Base-by-base conservation (phyloP, 2,797 vertebrate genomes). In the Gobio occitaniae region DNA sequence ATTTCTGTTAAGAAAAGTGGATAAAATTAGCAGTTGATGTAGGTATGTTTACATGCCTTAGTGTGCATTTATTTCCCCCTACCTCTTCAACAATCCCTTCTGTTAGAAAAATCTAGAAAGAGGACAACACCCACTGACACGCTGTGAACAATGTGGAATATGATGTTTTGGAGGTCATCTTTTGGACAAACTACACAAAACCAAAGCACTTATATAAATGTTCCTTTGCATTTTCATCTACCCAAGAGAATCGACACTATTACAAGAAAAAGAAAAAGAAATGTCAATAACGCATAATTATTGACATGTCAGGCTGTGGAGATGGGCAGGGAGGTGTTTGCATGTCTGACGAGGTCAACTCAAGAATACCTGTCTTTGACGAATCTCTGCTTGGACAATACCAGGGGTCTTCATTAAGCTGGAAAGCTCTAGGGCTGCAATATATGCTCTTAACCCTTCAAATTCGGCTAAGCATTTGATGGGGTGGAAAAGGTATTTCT, bases 301-400 rank as follows among this genome's bases (percentile, higher is more conserved):
- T 7, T 41, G 68, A 65, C 66, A 50, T 36, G 69, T 54, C 32
- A 70, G 50, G 32, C 54, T 38, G 15, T 54, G 25, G 6, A 80
- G 44, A 83, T 38, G n/a, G 21, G 13, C 15, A n/a, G 16, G 17
- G 15, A 25, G 12, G 48, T 17, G 50, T 59, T 48, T 70, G 61
- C 10, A 29, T 4, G 7, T 25, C 41, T 52, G 29, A n/a, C 13
- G 6, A 63, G 61, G 25, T 63, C 12, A 63, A 63, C 25, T 63
- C 25, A 65, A 65, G 63, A 65, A 65, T 29, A 65, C 29, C 6
- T 32, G 29, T 16, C 69, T 63, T 13, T 41, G 12, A 38, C 0
- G 1, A 52, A 70, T 82, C 41, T 32, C 25, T 71, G 78, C 52
- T 65, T 48, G n/a, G 36, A 87, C 47, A 77, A 84, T 65, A 80